Percentiles rank a stretch among this genome's conserved stretches.
phyloP scores from a whole-genome alignment of 2,113 vertebrate species.

The Onychostruthus taczanowskii region DNA sequence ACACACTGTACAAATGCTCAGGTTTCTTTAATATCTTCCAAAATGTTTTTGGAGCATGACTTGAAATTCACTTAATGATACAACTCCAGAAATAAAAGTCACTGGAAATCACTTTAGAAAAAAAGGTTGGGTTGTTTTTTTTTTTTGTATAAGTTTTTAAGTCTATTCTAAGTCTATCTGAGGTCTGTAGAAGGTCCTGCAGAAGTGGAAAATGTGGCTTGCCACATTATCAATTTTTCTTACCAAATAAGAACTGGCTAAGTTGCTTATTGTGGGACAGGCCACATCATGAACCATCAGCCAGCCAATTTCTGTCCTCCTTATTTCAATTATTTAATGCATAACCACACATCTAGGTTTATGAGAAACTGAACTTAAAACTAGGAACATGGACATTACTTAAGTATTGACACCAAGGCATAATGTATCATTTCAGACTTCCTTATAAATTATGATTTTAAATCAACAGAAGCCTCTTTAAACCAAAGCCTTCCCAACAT shows the following conservation, averaged over 20 bases:
- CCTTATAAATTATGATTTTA: slow-evolving; percentile 24
- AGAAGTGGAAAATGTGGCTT: slow-evolving; percentile 19
- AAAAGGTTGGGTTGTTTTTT: neutral
- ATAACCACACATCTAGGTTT: slow-evolving; percentile 42
- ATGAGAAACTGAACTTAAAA: slow-evolving; percentile 21
- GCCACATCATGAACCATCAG: slow-evolving; percentile 32
- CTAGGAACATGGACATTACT: neutral
- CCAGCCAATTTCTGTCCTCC: slow-evolving; percentile 25
- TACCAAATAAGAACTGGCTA: slow-evolving; percentile 3
- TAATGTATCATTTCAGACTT: slow-evolving; percentile 6
- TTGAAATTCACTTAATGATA: slow-evolving; percentile 47
- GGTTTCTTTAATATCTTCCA: neutral
- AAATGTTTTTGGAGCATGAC: slow-evolving; percentile 44
- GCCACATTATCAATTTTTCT: neutral
- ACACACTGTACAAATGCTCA: neutral
- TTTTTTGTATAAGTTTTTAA: neutral
- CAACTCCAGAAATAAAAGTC: slow-evolving; percentile 59
- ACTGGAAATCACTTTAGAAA: slow-evolving; percentile 43
- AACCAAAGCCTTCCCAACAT: neutral
- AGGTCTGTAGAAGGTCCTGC: slow-evolving; percentile 57
- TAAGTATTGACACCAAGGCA: slow-evolving; percentile 21
- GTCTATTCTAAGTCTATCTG: neutral
- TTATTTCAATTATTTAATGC: slow-evolving; percentile 32
- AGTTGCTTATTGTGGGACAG: slow-evolving; percentile 23
- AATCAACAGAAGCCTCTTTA: neutral